Conservation (phyloP, 1,140 invertebrate species). For the Hydropsyche tenuis region DNA sequence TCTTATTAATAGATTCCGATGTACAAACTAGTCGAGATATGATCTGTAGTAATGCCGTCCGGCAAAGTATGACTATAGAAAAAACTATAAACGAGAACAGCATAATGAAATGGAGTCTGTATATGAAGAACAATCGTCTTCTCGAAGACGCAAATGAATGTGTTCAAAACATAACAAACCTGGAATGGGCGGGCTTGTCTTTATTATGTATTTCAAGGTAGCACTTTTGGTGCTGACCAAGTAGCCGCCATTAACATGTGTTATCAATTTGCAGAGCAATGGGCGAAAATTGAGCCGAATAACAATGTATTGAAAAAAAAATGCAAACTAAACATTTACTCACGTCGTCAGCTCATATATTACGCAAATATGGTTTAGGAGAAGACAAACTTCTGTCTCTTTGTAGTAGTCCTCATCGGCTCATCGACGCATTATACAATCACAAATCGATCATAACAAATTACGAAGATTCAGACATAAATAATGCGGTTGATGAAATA, state of each 20-base stretch:
- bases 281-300: slow-evolving; percentile 60
- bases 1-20: slow-evolving; percentile 57
- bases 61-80: slow-evolving; percentile 60
- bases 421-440: slow-evolving; percentile 64
- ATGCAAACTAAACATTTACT: slow-evolving; percentile 64
- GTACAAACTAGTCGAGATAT: slow-evolving; percentile 59
- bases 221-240: slow-evolving; percentile 64
- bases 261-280: slow-evolving; percentile 65
- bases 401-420: slow-evolving; percentile 62
- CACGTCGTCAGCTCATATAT: slow-evolving; percentile 63
- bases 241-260: slow-evolving; percentile 66
- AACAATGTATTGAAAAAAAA: slow-evolving; percentile 58
- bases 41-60: slow-evolving; percentile 62
- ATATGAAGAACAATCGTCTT: slow-evolving; percentile 43
- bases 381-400: slow-evolving; percentile 63
- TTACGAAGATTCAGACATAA: slow-evolving; percentile 62
- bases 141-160: slow-evolving; percentile 56
- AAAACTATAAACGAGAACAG: slow-evolving; percentile 52
- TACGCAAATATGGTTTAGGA: slow-evolving; percentile 64
- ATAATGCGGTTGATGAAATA: slow-evolving; percentile 64
- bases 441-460: slow-evolving; percentile 62
- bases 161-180: slow-evolving; percentile 60
- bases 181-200: slow-evolving; percentile 63
- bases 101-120: slow-evolving; percentile 42
- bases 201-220: slow-evolving; percentile 61